Percentiles rank a stretch among this genome's conserved stretches.
These are phyloP conservation scores for Tholera decimalis DNA, from an alignment of 2,888 invertebrate species.

Conservation along the genomic window DNA sequence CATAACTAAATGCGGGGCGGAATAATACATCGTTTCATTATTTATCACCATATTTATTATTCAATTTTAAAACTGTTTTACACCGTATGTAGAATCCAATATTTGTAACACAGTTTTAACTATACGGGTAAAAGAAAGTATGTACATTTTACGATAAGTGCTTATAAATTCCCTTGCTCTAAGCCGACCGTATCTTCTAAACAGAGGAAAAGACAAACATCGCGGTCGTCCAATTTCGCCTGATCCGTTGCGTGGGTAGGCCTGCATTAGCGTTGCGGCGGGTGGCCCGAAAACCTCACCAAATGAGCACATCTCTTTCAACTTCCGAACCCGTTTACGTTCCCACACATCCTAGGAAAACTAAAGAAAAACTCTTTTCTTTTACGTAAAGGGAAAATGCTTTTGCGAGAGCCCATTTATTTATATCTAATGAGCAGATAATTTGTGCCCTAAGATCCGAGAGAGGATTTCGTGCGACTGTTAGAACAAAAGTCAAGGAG, in stretches of 20 bases:
- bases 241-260: constrained; percentile 59
- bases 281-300: constrained; percentile 58
- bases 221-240: constrained; percentile 56
- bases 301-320: constrained; percentile 76
- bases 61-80: constrained; percentile 13
- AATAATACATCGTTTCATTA: constrained; percentile 21
- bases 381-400: constrained; percentile 44
- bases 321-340: constrained; percentile 78
- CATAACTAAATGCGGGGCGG: constrained; percentile 21
- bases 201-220: constrained; percentile 47
- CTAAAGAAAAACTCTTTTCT: constrained; percentile 64
- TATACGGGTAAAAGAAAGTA: constrained; percentile 25
- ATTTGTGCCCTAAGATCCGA: not conserved
- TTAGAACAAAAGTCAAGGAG: constrained; percentile 7
- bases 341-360: constrained; percentile 73
- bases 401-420: constrained; percentile 54
- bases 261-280: constrained; percentile 58
- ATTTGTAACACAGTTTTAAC: constrained; percentile 14
- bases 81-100: not conserved
- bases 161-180: constrained; percentile 17
- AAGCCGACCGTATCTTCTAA: constrained; percentile 41
- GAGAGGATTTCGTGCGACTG: not conserved
- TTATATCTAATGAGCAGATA: constrained; percentile 36
- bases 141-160: constrained; percentile 22
- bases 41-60: not conserved